Percentiles rank a stretch among this genome's conserved stretches.
phyloP scores from a whole-genome alignment of 2,113 vertebrate species.

The Xenopus laevis region DNA sequence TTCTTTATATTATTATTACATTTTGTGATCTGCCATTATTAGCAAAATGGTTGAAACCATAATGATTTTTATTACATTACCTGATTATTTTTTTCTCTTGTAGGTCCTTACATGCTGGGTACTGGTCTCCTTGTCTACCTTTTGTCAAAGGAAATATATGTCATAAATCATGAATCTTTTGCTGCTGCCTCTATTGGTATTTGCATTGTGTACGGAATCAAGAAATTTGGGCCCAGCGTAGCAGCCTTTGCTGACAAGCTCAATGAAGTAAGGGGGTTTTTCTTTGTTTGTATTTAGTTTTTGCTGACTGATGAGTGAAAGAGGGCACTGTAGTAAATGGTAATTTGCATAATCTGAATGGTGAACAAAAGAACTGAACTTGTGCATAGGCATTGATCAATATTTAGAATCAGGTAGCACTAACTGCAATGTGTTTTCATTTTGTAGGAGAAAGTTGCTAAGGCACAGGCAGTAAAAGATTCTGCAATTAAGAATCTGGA shows the following conservation, averaged over 20 bases:
- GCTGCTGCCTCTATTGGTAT: slow-evolving; percentile 57
- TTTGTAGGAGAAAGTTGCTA: slow-evolving; percentile 76
- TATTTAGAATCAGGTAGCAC: neutral
- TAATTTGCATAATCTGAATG: too few relatives aligned
- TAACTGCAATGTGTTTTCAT: neutral
- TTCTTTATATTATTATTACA: too few relatives aligned
- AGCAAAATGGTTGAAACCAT: too few relatives aligned
- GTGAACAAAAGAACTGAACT: too few relatives aligned
- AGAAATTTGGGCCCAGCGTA: slow-evolving; percentile 76
- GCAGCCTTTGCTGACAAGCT: slow-evolving; percentile 85
- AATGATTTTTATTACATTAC: too few relatives aligned
- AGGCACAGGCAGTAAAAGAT: slow-evolving; percentile 69
- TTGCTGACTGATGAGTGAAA: too few relatives aligned
- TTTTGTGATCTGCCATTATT: too few relatives aligned
- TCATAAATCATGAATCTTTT: slow-evolving; percentile 84
- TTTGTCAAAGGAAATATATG: slow-evolving; percentile 93
- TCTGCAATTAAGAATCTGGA: slow-evolving; percentile 55
- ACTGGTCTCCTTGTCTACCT: slow-evolving; percentile 81
- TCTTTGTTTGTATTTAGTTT: too few relatives aligned
- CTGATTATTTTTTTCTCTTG: neutral
- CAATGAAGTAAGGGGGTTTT: slow-evolving; percentile 70
- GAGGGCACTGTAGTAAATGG: too few relatives aligned
- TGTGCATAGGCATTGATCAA: too few relatives aligned
- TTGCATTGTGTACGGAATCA: slow-evolving; percentile 74
- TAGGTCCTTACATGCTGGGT: slow-evolving; percentile 92